Base-by-base conservation (phyloP, 2,888 invertebrate species). In the Brassicogethes aeneus region DNA sequence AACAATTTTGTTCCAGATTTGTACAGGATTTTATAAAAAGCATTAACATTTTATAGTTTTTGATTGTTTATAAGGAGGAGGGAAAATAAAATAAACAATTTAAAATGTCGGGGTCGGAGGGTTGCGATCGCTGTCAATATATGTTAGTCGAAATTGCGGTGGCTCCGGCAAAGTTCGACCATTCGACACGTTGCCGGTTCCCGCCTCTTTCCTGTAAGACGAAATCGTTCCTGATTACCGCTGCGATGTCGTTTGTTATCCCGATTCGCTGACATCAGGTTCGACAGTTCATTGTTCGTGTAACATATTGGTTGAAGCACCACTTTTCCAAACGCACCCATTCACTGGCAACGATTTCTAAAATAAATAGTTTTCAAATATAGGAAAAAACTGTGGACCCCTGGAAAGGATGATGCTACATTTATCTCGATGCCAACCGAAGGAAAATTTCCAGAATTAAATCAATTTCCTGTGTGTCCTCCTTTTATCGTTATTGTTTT, bases 181-280 rank as follows among this genome's bases (percentile, higher is more conserved):
- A 59, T 52, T 54, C 57, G 54, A 64, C 63, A 65, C 52, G 64
- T 54, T 55, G 57, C 57, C 52, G 61, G 52, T 56, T 50, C 61
- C 65, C 68, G 66, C 68, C 68, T 62, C 65, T 68, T 68, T 60
- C 53, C 62, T 68, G 68, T 68, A 66, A 66, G 66, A 66, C 57
- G 64, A 61, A 65, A 66, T 65, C 65, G 58, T 60, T 61, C 58
- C 62, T 64, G 64, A 66, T 66, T 65, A 62, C 64, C 61, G 59
- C 60, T 50, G 56, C 57, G 53, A 57, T 54, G 52, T 64, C 64
- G 61, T 64, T 62, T 66, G 65, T 65, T 66, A 62, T 60, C 62
- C 62, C 59, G 60, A 64, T 62, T 61, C 62, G 62, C 64, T 64
- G 66, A 66, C 66, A 67, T 63, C 66, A 62, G 61, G 64, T 67